A percentile compares a stretch with the other conserved stretches of the same genome.
These are phyloP conservation scores for Tribolium madens DNA, from an alignment of 1,140 invertebrate species.

Conservation along the genomic window DNA sequence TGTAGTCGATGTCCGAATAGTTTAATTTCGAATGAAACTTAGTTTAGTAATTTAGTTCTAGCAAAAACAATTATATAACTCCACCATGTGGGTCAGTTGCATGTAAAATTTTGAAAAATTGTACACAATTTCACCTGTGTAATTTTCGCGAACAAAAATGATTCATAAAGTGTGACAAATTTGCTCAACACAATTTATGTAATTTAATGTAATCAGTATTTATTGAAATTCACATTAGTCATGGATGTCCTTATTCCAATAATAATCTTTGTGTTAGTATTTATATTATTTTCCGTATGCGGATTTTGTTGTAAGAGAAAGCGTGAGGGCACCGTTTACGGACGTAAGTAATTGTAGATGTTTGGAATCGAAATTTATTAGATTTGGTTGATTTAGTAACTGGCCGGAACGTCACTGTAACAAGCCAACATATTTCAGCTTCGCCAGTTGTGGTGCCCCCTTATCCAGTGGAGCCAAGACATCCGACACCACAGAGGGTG, in stretches of 20 bases:
- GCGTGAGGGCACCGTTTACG: conserved; percentile 55
- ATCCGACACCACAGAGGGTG: conserved; percentile 30
- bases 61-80: too few relatives aligned
- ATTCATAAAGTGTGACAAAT: not conserved
- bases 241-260: conserved; percentile 39
- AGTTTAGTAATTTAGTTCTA: too few relatives aligned
- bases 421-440: conserved; percentile 17
- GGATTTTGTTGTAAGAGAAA: conserved; percentile 58
- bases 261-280: conserved; percentile 17
- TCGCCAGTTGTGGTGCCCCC: conserved; percentile 40
- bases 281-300: conserved; percentile 54
- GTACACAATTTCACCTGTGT: too few relatives aligned
- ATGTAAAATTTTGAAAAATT: too few relatives aligned
- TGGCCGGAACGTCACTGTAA: conserved; percentile 13
- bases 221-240: not conserved
- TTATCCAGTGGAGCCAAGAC: conserved; percentile 38
- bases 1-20: too few relatives aligned
- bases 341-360: conserved; percentile 47
- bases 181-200: not conserved
- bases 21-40: too few relatives aligned
- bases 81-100: too few relatives aligned
- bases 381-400: not conserved
- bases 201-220: conserved; percentile 7
- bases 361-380: not conserved
- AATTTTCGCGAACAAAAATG: not conserved